Evolutionary conservation across 2,113 vertebrate species (phyloP).

Genomic region (Sterna hirundo): DNA sequence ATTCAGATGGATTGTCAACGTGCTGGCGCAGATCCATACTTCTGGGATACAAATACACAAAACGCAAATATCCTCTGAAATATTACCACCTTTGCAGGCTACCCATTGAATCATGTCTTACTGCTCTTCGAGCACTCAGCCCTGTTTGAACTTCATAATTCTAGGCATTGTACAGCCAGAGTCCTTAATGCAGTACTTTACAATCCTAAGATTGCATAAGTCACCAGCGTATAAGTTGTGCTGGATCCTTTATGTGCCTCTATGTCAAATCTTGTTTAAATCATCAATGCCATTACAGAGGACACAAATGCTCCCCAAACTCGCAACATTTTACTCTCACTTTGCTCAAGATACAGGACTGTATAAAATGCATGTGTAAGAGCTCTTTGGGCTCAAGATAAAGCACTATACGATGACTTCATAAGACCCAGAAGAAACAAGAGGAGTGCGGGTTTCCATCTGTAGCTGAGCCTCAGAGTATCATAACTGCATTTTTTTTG

Average conservation of each 20-base stretch:
- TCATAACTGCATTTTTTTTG: background rate
- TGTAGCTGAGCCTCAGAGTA: background rate
- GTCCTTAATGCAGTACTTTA: background rate
- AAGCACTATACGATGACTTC: background rate
- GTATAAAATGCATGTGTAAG: background rate
- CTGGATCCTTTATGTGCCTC: background rate
- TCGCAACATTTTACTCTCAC: background rate
- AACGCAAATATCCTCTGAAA: background rate
- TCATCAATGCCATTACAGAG: background rate
- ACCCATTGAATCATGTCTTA: background rate
- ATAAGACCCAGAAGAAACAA: background rate
- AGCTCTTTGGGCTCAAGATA: background rate
- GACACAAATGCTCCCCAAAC: background rate
- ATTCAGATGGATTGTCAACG: background rate
- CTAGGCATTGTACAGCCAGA: background rate
- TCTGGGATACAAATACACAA: background rate
- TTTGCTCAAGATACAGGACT: background rate
- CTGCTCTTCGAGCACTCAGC: background rate
- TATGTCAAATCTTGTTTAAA: background rate
- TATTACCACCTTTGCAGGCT: background rate
- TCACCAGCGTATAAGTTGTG: background rate
- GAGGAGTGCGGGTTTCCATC: background rate
- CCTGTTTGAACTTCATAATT: background rate
- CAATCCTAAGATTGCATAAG: background rate
- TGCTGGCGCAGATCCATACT: background rate